Evolutionary conservation across 1,140 invertebrate species (phyloP).

Genomic region (Centruroides vittatus): DNA sequence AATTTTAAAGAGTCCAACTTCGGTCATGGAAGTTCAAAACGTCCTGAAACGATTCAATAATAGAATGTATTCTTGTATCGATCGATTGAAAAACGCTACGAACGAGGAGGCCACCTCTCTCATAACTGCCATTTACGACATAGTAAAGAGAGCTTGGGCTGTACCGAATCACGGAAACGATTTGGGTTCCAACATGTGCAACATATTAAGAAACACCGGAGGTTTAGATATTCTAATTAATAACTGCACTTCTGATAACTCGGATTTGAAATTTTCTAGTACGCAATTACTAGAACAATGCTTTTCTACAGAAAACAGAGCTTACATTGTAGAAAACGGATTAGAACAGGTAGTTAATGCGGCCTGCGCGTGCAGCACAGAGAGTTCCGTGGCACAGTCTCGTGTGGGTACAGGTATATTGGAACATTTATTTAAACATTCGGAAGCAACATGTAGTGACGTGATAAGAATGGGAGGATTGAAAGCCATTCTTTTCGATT

Average conservation of each 20-base stretch:
- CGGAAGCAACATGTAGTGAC: constrained; percentile 82
- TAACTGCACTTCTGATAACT: constrained; percentile 49
- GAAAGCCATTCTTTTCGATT: constrained; percentile 78
- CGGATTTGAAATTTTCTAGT: constrained; percentile 62
- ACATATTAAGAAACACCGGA: constrained; percentile 67
- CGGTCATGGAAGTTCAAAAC: not conserved
- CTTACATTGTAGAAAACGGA: constrained; percentile 83
- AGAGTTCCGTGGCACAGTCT: constrained; percentile 40
- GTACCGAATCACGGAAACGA: constrained; percentile 78
- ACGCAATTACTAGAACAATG: constrained; percentile 86
- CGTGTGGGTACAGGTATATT: constrained; percentile 90
- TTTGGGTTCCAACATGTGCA: constrained; percentile 52
- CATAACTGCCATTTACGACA: constrained; percentile 26
- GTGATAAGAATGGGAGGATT: constrained; percentile 36
- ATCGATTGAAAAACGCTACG: constrained; percentile 46
- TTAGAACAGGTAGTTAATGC: constrained; percentile 65
- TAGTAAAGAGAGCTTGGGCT: constrained; percentile 59
- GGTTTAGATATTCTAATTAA: constrained; percentile 78
- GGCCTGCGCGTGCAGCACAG: constrained; percentile 45
- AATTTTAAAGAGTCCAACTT: not conserved
- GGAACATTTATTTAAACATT: constrained; percentile 95
- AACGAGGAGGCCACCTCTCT: constrained; percentile 12
- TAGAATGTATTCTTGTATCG: constrained; percentile 55
- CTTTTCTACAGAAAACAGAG: constrained; percentile 83
- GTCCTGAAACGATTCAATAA: constrained; percentile 85